A percentile compares a stretch with the other conserved stretches of the same genome.
phyloP scores from a whole-genome alignment of 2,113 vertebrate species.

The Phyllostomus hastatus region DNA sequence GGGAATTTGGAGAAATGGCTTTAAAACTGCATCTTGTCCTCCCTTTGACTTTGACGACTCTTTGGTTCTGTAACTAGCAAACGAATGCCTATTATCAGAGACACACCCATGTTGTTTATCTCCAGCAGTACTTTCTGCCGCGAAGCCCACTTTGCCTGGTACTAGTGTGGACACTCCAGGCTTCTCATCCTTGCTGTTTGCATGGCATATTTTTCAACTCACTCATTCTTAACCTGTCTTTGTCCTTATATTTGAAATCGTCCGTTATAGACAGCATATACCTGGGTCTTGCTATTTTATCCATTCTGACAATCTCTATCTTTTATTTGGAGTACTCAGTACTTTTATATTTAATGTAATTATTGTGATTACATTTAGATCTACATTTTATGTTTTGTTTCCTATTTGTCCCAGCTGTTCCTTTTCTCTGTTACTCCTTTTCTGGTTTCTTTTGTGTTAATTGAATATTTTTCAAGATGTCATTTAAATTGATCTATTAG shows the following conservation, averaged over 20 bases:
- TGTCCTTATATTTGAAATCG: background rate
- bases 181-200: background rate
- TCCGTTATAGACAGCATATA: background rate
- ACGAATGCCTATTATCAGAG: background rate
- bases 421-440: background rate
- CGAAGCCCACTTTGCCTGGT: background rate
- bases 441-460: background rate
- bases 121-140: background rate
- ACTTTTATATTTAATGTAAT: background rate
- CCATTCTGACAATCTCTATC: background rate
- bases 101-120: background rate
- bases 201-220: background rate
- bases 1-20: background rate
- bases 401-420: background rate
- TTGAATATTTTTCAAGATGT: background rate
- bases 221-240: background rate
- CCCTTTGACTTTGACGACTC: background rate
- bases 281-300: background rate
- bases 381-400: background rate
- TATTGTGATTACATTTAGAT: background rate
- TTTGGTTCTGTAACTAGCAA: background rate
- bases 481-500: background rate
- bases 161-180: background rate
- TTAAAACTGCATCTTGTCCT: background rate
- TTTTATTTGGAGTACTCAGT: slow-evolving; percentile 17